Conservation (phyloP, 2,888 invertebrate species). For the Dugesia japonica region DNA sequence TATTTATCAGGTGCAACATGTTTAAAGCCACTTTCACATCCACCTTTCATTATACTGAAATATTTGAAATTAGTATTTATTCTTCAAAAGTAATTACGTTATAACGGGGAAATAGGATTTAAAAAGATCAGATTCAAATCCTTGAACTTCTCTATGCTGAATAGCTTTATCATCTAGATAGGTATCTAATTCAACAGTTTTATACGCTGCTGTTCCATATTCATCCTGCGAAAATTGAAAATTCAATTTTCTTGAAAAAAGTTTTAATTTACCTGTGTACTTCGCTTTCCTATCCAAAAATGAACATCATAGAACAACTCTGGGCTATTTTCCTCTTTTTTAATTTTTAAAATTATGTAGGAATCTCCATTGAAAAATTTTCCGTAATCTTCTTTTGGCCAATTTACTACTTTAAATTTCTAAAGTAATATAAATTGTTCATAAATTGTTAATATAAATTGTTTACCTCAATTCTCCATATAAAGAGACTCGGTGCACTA, state of each 20-base stretch:
- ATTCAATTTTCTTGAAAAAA: not conserved
- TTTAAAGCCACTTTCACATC: conserved; percentile 35
- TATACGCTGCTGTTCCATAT: conserved; percentile 48
- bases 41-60: conserved; percentile 36
- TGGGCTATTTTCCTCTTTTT: conserved; percentile 39
- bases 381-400: conserved; percentile 33
- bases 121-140: conserved; percentile 43
- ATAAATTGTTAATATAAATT: not conserved
- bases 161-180: conserved; percentile 43
- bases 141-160: conserved; percentile 46
- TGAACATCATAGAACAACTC: conserved; percentile 44
- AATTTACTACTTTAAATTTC: conserved; percentile 34
- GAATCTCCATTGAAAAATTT: conserved; percentile 35
- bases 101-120: conserved; percentile 41
- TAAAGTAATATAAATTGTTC: not conserved
- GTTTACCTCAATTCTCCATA: conserved; percentile 33
- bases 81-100: conserved; percentile 28
- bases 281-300: conserved; percentile 48
- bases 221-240: conserved; percentile 42
- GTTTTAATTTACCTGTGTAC: conserved; percentile 41
- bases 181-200: conserved; percentile 47
- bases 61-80: not conserved
- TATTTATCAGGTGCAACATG: conserved; percentile 36
- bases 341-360: conserved; percentile 36
- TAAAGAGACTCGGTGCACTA: conserved; percentile 16